These are phyloP conservation scores for Limnodromus scolopaceus DNA, from an alignment of 2,797 vertebrate genomes.

Conservation along the genomic window DNA sequence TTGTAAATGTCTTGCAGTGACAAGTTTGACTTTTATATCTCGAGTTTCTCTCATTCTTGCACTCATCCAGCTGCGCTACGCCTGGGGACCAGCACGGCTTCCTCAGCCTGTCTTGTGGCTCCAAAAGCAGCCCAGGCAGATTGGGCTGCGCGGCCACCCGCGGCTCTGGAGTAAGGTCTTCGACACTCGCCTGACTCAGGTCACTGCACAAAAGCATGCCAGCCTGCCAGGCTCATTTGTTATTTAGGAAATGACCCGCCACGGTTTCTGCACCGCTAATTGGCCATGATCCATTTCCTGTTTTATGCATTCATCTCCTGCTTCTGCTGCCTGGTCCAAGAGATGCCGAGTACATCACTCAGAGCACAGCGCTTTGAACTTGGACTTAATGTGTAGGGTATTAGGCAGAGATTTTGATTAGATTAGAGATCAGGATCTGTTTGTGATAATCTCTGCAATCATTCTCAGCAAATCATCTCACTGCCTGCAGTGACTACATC, in stretches of 20 bases:
- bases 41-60: slow-evolving; percentile 13
- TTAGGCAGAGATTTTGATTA: slow-evolving; percentile 15
- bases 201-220: slow-evolving; percentile 40
- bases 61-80: background rate
- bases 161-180: slow-evolving; percentile 14
- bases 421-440: slow-evolving; percentile 33
- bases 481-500: background rate
- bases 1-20: slow-evolving; percentile 22
- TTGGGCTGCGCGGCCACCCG: background rate
- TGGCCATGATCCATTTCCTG: slow-evolving; percentile 54
- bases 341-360: slow-evolving; percentile 16
- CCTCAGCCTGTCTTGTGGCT: background rate
- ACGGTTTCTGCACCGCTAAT: slow-evolving; percentile 54
- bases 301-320: slow-evolving; percentile 46
- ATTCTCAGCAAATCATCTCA: slow-evolving; percentile 26
- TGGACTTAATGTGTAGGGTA: background rate
- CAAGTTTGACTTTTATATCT: slow-evolving; percentile 35
- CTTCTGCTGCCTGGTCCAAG: slow-evolving; percentile 22
- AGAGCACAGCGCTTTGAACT: background rate
- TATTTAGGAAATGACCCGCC: slow-evolving; percentile 50
- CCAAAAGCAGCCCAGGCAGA: background rate
- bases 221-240: slow-evolving; percentile 51
- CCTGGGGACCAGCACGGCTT: background rate
- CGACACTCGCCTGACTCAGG: slow-evolving; percentile 31
- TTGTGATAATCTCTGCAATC: slow-evolving; percentile 19